These are phyloP conservation scores for Triops cancriformis DNA, from an alignment of 1,140 invertebrate genomes.

Conservation along the genomic window DNA sequence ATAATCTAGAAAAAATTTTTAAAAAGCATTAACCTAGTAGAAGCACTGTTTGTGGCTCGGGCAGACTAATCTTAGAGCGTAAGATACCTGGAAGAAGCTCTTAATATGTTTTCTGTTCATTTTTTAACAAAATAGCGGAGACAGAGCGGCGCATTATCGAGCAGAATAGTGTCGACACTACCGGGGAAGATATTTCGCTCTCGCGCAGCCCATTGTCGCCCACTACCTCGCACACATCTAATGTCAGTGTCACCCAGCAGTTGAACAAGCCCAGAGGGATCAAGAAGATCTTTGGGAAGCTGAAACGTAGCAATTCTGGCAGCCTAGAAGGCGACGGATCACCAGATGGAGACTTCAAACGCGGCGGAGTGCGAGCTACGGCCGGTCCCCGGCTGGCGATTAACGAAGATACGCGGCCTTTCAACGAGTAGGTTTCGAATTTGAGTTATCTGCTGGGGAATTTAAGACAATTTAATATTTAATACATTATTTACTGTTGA, in stretches of 20 bases:
- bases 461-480: no score
- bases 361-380: slow-evolving; percentile 64
- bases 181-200: slow-evolving; percentile 29
- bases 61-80: no score
- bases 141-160: slow-evolving; percentile 8
- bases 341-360: slow-evolving; percentile 51
- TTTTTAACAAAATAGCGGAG: slow-evolving; percentile 36
- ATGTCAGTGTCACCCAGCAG: slow-evolving; percentile 50
- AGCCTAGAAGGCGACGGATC: slow-evolving; percentile 54
- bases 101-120: not conserved
- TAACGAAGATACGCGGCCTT: slow-evolving; percentile 35
- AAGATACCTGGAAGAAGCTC: not conserved
- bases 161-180: slow-evolving; percentile 14
- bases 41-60: no score
- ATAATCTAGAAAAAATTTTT: no score
- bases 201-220: not conserved
- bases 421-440: slow-evolving; percentile 8
- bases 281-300: slow-evolving; percentile 38
- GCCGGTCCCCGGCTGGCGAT: slow-evolving; percentile 65
- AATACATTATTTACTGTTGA: no score
- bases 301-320: slow-evolving; percentile 61
- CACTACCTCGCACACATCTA: slow-evolving; percentile 32
- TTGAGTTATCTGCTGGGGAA: no score
- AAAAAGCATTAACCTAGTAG: no score
- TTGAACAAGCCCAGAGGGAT: slow-evolving; percentile 47